These are phyloP conservation scores for Alaudala cheleensis DNA, from an alignment of 2,113 vertebrate species.

Conservation along the genomic window DNA sequence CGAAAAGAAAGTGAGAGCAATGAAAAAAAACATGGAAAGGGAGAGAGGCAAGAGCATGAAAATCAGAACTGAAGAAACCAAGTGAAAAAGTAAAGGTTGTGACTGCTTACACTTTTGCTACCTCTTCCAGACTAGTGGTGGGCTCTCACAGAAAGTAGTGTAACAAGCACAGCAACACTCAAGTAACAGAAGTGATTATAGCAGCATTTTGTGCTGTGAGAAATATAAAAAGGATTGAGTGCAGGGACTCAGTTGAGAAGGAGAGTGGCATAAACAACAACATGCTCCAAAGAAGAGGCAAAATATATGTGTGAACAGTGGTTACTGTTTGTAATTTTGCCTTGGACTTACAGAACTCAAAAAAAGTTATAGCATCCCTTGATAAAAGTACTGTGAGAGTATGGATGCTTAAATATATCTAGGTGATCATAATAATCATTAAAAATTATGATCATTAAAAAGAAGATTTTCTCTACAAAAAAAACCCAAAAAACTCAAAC, in stretches of 20 bases:
- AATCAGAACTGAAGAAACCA: background rate
- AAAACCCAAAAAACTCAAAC: background rate
- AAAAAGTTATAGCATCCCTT: background rate
- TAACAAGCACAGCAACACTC: background rate
- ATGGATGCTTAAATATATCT: background rate
- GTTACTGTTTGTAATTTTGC: background rate
- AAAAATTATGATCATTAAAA: background rate
- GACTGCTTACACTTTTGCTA: background rate
- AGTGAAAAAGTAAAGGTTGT: background rate
- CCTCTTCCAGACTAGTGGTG: accelerated
- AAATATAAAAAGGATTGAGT: background rate
- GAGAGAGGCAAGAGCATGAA: background rate
- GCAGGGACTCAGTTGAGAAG: background rate
- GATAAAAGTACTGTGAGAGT: background rate
- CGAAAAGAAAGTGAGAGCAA: background rate
- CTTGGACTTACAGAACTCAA: background rate
- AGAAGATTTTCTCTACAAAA: background rate
- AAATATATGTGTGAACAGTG: background rate
- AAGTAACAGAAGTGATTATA: background rate
- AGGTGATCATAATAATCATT: background rate
- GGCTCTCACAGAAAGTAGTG: background rate
- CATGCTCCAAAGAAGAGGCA: background rate
- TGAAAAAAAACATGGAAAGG: background rate
- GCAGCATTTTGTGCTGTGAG: background rate
- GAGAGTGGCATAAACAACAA: background rate